Base-by-base conservation (phyloP, 2,113 vertebrate genomes). In the Brachionichthys hirsutus region DNA sequence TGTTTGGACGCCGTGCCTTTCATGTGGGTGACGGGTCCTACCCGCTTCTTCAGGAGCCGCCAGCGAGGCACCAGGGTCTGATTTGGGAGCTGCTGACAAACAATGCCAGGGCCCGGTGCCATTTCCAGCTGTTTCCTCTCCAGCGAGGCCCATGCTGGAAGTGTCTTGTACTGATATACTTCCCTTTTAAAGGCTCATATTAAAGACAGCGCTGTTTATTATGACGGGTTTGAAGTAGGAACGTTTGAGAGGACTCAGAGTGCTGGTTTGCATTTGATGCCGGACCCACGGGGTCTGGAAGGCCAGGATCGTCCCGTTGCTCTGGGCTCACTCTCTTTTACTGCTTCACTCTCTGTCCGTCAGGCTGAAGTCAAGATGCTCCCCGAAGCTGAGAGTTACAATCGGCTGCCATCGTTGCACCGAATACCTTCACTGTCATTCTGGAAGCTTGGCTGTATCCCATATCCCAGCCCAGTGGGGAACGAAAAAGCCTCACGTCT, bases 41-140 rank as follows among this genome's bases (percentile, higher is more conserved):
- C 53, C 54, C 16, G 36, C 54, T 50, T 56, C 69, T 78, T 43
- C 34, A 22, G 48, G 18, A 62, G 70, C 78, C 43, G 70, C 62
- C 80, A 73, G 54, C 54, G 10, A 60, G 80, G 60, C 80, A 83
- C 67, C 76, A 46, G 34, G 73, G 76, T 56, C 67, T 48, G 73
- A 63, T 70, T 62, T 62, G 69, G 67, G 75, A 84, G 62, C 75
- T 61, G 63, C 69, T 69, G 76, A 65, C 74, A 75, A 75, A 89
- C 87, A 88, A 88, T 90, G 76, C 79, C 62, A 79, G 66, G 75
- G 77, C 75, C 62, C 54, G 1, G 62, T 82, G 85, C 83, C 82
- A 86, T 77, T 69, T 74, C 76, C 85, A 89, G 88, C 85, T 86
- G 88, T 84, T 82, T 86, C 87, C 85, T 81, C 78, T 68, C 56